These are phyloP conservation scores for Arrhopalites spinosus DNA, from an alignment of 2,888 invertebrate species.

Conservation along the genomic window DNA sequence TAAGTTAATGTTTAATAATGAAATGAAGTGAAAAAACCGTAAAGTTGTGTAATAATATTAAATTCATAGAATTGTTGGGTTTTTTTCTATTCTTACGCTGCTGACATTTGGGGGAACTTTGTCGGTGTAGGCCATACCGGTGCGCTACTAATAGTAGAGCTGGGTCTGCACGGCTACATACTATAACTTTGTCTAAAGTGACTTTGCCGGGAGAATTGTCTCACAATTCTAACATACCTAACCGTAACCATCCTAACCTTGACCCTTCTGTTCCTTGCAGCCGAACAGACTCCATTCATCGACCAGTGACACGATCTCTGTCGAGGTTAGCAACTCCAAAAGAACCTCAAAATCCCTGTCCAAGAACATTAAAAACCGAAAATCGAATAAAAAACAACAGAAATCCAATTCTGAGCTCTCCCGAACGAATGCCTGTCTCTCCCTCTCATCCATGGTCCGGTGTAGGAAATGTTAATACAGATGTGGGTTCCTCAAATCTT, in stretches of 20 bases:
- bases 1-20: constrained; percentile 1
- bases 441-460: constrained; percentile 6
- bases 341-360: constrained; percentile 50
- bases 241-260: constrained; percentile 48
- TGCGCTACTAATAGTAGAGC: constrained; percentile 54
- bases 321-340: constrained; percentile 54
- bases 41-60: background rate
- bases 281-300: constrained; percentile 51
- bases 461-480: constrained; percentile 1
- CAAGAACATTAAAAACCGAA: constrained; percentile 52
- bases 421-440: constrained; percentile 33
- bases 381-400: constrained; percentile 34
- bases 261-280: constrained; percentile 55
- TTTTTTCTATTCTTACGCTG: constrained; percentile 50
- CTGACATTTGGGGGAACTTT: constrained; percentile 43
- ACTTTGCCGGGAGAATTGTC: constrained; percentile 52
- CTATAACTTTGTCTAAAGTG: constrained; percentile 55
- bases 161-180: constrained; percentile 56
- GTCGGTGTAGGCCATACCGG: constrained; percentile 54
- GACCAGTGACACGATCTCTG: constrained; percentile 55
- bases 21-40: no score
- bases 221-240: constrained; percentile 40
- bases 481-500: background rate
- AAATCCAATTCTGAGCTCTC: constrained; percentile 40
- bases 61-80: constrained; percentile 23